A percentile compares a stretch with the other conserved stretches of the same genome.
Evolutionary conservation across 2,888 invertebrate species (phyloP).

Genomic region (Deroplatys truncata): DNA sequence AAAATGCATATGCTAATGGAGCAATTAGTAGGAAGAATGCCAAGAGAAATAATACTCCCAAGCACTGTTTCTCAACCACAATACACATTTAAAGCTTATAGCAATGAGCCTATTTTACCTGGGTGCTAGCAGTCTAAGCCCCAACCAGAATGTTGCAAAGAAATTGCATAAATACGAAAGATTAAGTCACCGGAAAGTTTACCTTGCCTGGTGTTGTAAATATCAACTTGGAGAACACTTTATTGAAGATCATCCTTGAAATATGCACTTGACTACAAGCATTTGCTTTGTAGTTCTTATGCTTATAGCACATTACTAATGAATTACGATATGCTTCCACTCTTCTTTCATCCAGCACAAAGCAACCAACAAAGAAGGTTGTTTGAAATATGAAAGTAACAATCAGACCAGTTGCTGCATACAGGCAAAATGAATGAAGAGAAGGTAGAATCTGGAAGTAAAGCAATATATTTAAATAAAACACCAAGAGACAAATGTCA

Average conservation of each 20-base stretch:
- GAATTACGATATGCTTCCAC: conserved; percentile 62
- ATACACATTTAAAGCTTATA: too few relatives aligned
- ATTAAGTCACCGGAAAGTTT: conserved; percentile 21
- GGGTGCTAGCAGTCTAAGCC: too few relatives aligned
- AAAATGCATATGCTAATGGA: too few relatives aligned
- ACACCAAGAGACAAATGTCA: not conserved
- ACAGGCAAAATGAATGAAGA: conserved; percentile 76
- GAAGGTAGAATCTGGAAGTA: conserved; percentile 65
- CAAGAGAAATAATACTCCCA: too few relatives aligned
- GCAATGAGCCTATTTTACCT: too few relatives aligned
- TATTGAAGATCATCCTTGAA: conserved; percentile 55
- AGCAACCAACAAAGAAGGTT: conserved; percentile 77
- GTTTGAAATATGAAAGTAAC: conserved; percentile 71
- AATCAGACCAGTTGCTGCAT: conserved; percentile 71
- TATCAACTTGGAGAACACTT: conserved; percentile 60
- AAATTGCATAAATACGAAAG: not conserved
- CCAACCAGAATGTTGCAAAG: too few relatives aligned
- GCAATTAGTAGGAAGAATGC: too few relatives aligned
- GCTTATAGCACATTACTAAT: conserved; percentile 61
- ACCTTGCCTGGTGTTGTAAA: conserved; percentile 65
- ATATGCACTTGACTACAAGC: conserved; percentile 52
- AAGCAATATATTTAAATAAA: conserved; percentile 32
- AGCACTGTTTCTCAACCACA: too few relatives aligned
- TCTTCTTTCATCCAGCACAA: conserved; percentile 66
- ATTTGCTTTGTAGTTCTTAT: conserved; percentile 53